Evolutionary conservation across 2,888 invertebrate genomes (phyloP).

Genomic region (Cistogaster globosa): DNA sequence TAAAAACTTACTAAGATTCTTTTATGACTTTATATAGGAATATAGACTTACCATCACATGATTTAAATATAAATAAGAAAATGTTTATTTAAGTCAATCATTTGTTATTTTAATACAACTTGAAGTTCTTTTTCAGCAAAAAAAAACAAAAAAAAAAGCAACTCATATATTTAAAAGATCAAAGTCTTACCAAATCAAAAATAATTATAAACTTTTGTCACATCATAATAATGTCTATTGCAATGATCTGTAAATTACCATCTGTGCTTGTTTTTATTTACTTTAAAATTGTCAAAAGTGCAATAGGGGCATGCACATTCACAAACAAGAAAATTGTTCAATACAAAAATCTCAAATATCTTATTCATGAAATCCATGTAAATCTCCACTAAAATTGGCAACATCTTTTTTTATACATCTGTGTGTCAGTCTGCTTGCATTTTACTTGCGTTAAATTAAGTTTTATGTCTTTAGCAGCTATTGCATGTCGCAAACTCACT

Average conservation of each 20-base stretch:
- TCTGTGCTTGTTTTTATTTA: slow-evolving; percentile 45
- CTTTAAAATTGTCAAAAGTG: background rate
- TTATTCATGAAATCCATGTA: slow-evolving; percentile 34
- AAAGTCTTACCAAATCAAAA: slow-evolving; percentile 45
- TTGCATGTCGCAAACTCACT: slow-evolving; percentile 56
- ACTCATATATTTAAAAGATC: slow-evolving; percentile 33
- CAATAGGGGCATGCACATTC: slow-evolving; percentile 14
- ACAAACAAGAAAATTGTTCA: background rate
- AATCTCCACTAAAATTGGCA: slow-evolving; percentile 33
- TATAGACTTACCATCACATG: background rate
- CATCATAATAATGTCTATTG: slow-evolving; percentile 64
- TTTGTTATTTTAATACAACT: background rate
- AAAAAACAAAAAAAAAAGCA: no score
- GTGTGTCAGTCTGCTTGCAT: slow-evolving; percentile 27
- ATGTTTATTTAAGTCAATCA: background rate
- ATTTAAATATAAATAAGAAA: background rate
- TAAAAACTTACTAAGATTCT: no score
- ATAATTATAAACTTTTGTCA: slow-evolving; percentile 61
- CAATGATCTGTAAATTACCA: slow-evolving; percentile 61
- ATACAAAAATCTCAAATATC: slow-evolving; percentile 6
- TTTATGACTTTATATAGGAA: no score
- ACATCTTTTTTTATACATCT: slow-evolving; percentile 10
- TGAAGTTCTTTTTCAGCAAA: background rate
- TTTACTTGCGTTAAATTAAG: slow-evolving; percentile 49
- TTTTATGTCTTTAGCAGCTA: slow-evolving; percentile 51